Base-by-base conservation (phyloP, 1,140 invertebrate genomes). In the Macrocentrus cingulum region DNA sequence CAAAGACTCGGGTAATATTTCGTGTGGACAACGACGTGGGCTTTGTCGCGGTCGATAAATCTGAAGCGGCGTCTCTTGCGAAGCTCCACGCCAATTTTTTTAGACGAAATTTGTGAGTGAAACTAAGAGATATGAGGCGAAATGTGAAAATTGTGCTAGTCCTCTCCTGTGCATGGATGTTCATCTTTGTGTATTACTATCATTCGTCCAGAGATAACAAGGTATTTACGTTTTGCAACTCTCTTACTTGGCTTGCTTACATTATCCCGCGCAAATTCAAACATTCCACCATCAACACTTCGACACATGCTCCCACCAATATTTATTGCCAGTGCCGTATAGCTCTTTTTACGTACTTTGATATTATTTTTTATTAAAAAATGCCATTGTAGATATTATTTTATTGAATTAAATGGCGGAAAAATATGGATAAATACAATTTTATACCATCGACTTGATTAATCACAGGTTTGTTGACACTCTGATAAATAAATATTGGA, bases 161-260 rank as follows among this genome's bases (percentile, higher is more conserved):
- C 48, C 75, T 83, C 61, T 81, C 81, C 59, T 79, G 80, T 70
- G 76, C 78, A 39, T 83, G 82, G 82, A 83, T 83, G 81, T 83
- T 80, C 62, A 80, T 75, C 62, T 82, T 82, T 71, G 79, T 83
- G 70, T 83, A 83, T 71, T 83, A 83, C 68, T 79, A 83, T 49
- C 82, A 83, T 65, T 72, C 77, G 29, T 77, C 80, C 5, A 70
- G 73, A 61, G 81, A 82, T 34, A 74, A 67, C 16, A 78, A 79
- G 74, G 77, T 78, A 65, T 64, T 64, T 51, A 1, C 9, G 39
- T 34, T n/a, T n/a, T n/a, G n/a, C n/a, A n/a, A 19, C 19, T 19
- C 36, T 46, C 8, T 15, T 53, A 19, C 15, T 18, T 37, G 1
- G 36, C n/a, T n/a, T 53, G 7, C n/a, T 11, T n/a, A 29, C 44